These are phyloP conservation scores for Ostrea denselamellosa DNA, from an alignment of 1,140 invertebrate genomes.

Conservation along the genomic window DNA sequence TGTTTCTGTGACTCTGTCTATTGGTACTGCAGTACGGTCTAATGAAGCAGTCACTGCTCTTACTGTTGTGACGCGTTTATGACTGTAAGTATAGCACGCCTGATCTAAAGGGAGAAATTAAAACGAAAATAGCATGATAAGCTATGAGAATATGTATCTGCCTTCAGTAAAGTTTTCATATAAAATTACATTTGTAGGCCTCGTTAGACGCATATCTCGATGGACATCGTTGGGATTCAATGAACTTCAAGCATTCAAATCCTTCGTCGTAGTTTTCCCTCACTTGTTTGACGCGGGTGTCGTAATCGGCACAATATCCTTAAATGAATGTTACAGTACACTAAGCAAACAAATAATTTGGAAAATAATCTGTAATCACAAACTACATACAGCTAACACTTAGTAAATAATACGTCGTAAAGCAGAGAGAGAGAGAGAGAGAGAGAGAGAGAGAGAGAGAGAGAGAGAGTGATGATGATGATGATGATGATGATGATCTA, in stretches of 20 bases:
- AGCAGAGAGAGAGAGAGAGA: too few relatives aligned
- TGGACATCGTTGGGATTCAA: neutral
- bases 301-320: neutral
- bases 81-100: neutral
- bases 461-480: too few relatives aligned
- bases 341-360: too few relatives aligned
- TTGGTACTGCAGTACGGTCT: too few relatives aligned
- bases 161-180: neutral
- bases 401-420: too few relatives aligned
- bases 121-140: neutral
- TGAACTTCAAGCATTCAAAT: slow-evolving; percentile 1
- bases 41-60: too few relatives aligned
- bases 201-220: neutral
- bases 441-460: too few relatives aligned
- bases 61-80: too few relatives aligned
- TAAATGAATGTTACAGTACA: neutral
- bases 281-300: neutral
- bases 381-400: too few relatives aligned
- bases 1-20: too few relatives aligned
- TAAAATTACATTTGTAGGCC: slow-evolving; percentile 5
- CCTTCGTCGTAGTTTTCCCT: neutral
- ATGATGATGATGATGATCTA: neutral
- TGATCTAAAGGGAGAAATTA: neutral
- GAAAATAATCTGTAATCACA: too few relatives aligned
- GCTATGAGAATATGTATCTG: neutral